phyloP scores from a whole-genome alignment of 92 coral and sea anemone genomes.

The Parazoanthus darwini region DNA sequence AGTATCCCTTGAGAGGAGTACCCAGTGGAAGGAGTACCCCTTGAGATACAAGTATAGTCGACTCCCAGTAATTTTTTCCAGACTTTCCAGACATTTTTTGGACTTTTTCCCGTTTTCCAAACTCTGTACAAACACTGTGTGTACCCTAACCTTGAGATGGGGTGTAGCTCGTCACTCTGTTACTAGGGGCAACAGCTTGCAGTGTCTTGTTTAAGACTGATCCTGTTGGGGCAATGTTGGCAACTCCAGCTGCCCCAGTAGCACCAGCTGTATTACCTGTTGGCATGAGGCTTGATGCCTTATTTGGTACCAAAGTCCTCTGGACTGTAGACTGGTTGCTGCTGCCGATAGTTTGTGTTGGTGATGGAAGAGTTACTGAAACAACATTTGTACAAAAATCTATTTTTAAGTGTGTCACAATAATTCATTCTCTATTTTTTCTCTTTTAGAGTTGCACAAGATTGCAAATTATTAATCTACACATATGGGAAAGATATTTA shows the following conservation, averaged over 20 bases:
- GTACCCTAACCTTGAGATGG: conserved; percentile 28
- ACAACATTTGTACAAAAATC: background rate
- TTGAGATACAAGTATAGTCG: no score
- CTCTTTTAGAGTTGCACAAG: background rate
- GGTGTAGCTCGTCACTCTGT: conserved; percentile 32
- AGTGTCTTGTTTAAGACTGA: conserved; percentile 60
- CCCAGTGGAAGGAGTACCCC: no score
- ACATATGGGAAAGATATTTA: no score
- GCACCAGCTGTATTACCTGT: conserved; percentile 54
- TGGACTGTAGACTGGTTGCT: conserved; percentile 55
- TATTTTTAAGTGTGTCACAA: background rate
- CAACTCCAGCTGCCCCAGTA: conserved; percentile 41
- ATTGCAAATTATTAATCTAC: background rate
- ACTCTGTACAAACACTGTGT: no score
- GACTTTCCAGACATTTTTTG: no score
- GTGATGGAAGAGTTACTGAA: conserved; percentile 35
- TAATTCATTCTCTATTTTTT: background rate
- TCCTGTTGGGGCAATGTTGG: conserved; percentile 72
- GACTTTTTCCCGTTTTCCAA: no score
- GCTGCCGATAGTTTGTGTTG: conserved; percentile 35
- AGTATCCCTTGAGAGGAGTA: no score
- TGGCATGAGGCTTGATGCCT: conserved; percentile 59
- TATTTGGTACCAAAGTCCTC: conserved; percentile 76
- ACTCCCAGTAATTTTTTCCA: no score
- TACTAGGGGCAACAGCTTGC: conserved; percentile 36